Conservation (phyloP, 2,113 vertebrate species). For the Spea multiplicata region DNA sequence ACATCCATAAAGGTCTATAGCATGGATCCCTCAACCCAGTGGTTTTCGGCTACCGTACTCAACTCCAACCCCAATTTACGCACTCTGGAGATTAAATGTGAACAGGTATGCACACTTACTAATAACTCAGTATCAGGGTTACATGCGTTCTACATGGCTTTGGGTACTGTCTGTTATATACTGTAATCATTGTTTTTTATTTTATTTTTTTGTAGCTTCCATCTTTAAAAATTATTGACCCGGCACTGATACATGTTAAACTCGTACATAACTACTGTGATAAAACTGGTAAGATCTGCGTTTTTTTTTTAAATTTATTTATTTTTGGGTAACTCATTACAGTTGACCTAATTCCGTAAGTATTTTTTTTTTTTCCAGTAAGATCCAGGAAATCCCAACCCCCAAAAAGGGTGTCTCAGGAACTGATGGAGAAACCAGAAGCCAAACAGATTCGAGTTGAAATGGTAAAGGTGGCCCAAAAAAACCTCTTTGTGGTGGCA, state of each 20-base stretch:
- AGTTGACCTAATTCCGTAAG: neutral
- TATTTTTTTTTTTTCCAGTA: constrained; percentile 56
- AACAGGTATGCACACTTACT: constrained; percentile 63
- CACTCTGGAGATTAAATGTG: constrained; percentile 71
- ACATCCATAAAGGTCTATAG: constrained; percentile 75
- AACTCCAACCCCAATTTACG: constrained; percentile 66
- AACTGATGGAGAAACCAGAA: constrained; percentile 53
- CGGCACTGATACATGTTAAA: constrained; percentile 73
- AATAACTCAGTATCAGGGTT: too few relatives aligned
- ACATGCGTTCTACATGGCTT: too few relatives aligned
- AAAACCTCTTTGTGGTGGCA: neutral
- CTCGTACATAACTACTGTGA: constrained; percentile 68
- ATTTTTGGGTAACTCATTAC: neutral
- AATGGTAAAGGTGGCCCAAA: neutral
- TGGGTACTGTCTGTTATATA: too few relatives aligned
- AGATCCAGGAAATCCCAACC: constrained; percentile 59
- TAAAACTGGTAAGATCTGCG: constrained; percentile 64
- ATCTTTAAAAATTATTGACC: constrained; percentile 72
- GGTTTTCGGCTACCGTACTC: constrained; percentile 72
- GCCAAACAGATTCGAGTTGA: constrained; percentile 55
- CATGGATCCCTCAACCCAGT: constrained; percentile 72
- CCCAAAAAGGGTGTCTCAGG: constrained; percentile 64
- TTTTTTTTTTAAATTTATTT: neutral
- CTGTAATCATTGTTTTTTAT: too few relatives aligned
- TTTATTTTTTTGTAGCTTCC: constrained; percentile 62